These are phyloP conservation scores for Mormyrus iriodes DNA, from an alignment of 2,113 vertebrate species.

Conservation along the genomic window DNA sequence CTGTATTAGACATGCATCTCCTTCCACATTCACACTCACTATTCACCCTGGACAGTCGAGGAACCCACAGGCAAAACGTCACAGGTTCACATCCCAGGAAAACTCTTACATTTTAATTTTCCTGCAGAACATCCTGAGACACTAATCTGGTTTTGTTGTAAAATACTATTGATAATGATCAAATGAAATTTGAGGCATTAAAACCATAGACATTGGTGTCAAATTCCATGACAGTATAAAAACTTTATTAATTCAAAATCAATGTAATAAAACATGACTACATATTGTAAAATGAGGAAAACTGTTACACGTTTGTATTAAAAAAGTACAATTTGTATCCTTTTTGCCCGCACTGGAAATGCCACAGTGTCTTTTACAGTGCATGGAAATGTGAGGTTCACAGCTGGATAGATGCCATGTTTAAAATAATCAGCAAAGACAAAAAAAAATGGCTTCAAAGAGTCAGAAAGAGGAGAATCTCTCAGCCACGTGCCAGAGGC, in stretches of 20 bases:
- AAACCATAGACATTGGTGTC: neutral
- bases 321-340: constrained; percentile 5
- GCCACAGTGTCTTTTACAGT: constrained; percentile 7
- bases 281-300: neutral
- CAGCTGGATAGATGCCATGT: neutral
- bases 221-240: constrained; percentile 19
- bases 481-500: neutral
- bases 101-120: too few relatives aligned
- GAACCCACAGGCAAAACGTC: neutral
- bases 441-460: neutral
- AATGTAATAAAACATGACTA: constrained; percentile 10
- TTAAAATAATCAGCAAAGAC: neutral
- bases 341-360: constrained; percentile 12
- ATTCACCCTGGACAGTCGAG: neutral
- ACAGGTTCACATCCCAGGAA: too few relatives aligned
- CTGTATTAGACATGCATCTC: neutral
- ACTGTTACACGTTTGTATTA: constrained; percentile 16
- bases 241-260: constrained; percentile 20
- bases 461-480: neutral
- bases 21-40: neutral
- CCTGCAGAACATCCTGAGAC: neutral
- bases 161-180: neutral
- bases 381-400: neutral
- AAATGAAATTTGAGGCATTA: neutral
- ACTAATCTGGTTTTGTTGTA: neutral